Evolutionary conservation across 2,888 invertebrate genomes (phyloP).

Genomic region (Biston betularia): DNA sequence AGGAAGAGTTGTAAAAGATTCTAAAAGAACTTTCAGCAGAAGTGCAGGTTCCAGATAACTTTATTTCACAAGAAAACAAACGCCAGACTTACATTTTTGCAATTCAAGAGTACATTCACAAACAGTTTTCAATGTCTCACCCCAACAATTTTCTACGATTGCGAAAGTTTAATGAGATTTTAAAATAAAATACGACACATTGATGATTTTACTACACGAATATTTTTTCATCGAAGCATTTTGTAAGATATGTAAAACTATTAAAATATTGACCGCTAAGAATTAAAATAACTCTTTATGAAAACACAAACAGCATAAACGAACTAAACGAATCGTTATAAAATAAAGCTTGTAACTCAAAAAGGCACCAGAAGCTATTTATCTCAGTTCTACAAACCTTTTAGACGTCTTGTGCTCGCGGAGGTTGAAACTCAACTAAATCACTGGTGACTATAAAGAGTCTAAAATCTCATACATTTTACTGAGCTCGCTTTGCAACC

Average conservation of each 20-base stretch:
- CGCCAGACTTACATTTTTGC: constrained; percentile 49
- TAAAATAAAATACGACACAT: constrained; percentile 1
- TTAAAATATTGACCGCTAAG: too few relatives aligned
- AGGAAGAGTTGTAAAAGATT: constrained; percentile 9
- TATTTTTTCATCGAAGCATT: too few relatives aligned
- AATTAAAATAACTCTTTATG: constrained; percentile 39
- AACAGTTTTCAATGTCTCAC: constrained; percentile 54
- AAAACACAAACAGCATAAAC: constrained; percentile 41
- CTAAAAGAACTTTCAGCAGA: constrained; percentile 5
- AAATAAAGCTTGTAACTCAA: constrained; percentile 23
- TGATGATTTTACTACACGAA: neutral
- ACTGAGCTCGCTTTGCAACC: constrained; percentile 48
- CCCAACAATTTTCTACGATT: constrained; percentile 33
- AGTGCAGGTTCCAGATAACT: constrained; percentile 11
- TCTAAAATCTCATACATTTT: constrained; percentile 50
- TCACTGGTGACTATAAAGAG: constrained; percentile 43
- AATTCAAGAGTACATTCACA: constrained; percentile 44
- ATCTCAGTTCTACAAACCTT: constrained; percentile 43
- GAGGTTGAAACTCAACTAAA: constrained; percentile 53
- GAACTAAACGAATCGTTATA: constrained; percentile 21
- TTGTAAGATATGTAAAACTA: too few relatives aligned
- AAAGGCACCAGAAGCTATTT: constrained; percentile 12
- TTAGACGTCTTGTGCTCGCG: constrained; percentile 46
- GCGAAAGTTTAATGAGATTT: constrained; percentile 24
- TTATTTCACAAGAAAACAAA: constrained; percentile 15